phyloP scores from a whole-genome alignment of 2,113 vertebrate genomes.

The Prionailurus viverrinus region DNA sequence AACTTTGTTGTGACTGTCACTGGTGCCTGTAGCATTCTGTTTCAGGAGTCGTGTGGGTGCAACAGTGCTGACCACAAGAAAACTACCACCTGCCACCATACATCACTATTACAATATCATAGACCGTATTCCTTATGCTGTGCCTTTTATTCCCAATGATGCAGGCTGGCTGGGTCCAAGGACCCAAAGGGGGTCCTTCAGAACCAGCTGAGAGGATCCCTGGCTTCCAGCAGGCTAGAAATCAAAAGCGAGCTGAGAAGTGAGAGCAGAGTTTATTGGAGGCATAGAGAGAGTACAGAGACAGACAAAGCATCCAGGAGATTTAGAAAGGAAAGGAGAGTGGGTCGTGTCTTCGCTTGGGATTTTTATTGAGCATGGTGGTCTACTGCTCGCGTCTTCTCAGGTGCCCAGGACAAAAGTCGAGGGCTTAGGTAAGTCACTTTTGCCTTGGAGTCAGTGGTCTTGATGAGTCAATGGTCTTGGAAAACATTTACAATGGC shows the following conservation, averaged over 20 bases:
- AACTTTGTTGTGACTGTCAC: no score
- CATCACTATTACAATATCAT: background rate
- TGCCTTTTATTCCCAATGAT: background rate
- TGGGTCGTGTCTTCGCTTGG: background rate
- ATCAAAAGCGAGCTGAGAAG: background rate
- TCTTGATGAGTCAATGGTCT: background rate
- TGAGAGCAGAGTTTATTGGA: background rate
- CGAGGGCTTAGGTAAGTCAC: background rate
- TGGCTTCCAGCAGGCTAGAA: background rate
- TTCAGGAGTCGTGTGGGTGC: no score
- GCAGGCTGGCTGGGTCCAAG: background rate
- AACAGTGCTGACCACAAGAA: background rate
- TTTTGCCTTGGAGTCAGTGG: background rate
- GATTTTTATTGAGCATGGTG: background rate
- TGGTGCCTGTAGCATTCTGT: no score
- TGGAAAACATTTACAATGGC: background rate
- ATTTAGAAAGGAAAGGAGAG: background rate
- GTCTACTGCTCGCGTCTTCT: background rate
- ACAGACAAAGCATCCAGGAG: background rate
- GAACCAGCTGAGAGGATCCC: background rate
- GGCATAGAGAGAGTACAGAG: background rate
- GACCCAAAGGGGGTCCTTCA: background rate
- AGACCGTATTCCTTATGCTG: background rate
- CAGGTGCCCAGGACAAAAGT: background rate
- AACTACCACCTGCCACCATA: background rate